Base-by-base conservation (phyloP, 2,888 invertebrate genomes). In the Brassicogethes aeneus region DNA sequence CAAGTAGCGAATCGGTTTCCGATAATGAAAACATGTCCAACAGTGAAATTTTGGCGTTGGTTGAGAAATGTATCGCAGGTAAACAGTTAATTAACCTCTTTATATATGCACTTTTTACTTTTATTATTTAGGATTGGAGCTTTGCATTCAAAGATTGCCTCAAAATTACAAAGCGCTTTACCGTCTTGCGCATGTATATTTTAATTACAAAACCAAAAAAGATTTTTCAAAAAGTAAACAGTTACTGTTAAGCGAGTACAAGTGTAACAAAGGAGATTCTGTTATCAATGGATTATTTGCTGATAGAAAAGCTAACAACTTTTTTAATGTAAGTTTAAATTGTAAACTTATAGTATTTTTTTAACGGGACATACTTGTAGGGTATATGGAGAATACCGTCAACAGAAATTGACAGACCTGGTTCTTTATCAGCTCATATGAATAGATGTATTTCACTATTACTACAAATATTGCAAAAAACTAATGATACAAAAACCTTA, bases 91-190 rank as follows among this genome's bases (percentile, higher is more conserved):
- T 8, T 32, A 32, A 5, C n/a, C n/a, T n/a, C n/a, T n/a, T n/a
- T n/a, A n/a, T n/a, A n/a, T n/a, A n/a, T n/a, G n/a, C n/a, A n/a
- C n/a, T n/a, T n/a, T n/a, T n/a, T n/a, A n/a, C n/a, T n/a, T n/a
- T n/a, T n/a, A n/a, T n/a, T n/a, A 50, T 12, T 74, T 76, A 57
- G 90, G 90, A 17, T 68, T 94, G 48, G 85, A 88, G 67, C 82
- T 89, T 56, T 94, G 94, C 58, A 77, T 89, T 3, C 75, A 79
- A 36, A 74, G 94, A 35, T 89, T 93, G 62, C 83, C 91, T 0
- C 88, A 90, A 54, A 92, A 95, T 67, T 94, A 93, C 65, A 95
- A 95, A 69, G 88, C 93, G 0, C 75, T 92, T 39, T 94, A 92
- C 65, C 77, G 93, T 50, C 70, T 95, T 37, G 85, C 90, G 1